Evolutionary conservation across 2,797 vertebrate genomes (phyloP).

Genomic region (Meriones psammophilus): DNA sequence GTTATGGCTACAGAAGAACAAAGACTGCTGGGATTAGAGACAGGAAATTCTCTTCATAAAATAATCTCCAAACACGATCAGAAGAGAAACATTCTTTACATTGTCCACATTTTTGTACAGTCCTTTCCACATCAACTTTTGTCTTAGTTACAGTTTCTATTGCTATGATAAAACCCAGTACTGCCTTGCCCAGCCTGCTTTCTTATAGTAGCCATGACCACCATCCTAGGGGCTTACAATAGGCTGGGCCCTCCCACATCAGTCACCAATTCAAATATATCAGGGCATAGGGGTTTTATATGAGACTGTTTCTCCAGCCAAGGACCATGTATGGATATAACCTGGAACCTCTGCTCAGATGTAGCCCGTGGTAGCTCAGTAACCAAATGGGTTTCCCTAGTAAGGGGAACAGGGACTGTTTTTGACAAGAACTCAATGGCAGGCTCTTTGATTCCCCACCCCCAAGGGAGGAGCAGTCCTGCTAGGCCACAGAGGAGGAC

Average conservation of each 20-base stretch:
- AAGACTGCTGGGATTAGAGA: neutral
- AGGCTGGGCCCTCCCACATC: neutral
- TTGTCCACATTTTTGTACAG: neutral
- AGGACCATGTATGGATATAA: too few relatives aligned
- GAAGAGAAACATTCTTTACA: neutral
- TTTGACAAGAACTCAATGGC: too few relatives aligned
- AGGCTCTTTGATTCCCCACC: too few relatives aligned
- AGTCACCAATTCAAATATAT: neutral
- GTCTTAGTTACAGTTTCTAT: neutral
- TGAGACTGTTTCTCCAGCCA: too few relatives aligned
- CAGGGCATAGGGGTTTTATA: too few relatives aligned
- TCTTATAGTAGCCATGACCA: neutral
- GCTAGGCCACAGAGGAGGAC: too few relatives aligned
- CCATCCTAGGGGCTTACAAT: neutral
- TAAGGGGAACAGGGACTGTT: too few relatives aligned
- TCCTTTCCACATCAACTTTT: slow-evolving; percentile 4
- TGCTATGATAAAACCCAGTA: neutral
- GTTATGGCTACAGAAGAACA: neutral
- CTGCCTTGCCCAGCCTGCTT: neutral
- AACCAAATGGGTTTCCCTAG: too few relatives aligned
- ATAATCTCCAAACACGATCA: slow-evolving; percentile 38
- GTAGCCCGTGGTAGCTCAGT: too few relatives aligned
- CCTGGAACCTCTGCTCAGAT: too few relatives aligned
- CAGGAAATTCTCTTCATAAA: slow-evolving; percentile 3
- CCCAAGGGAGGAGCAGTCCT: too few relatives aligned